A percentile compares a stretch with the other conserved stretches of the same genome.
phyloP scores from a whole-genome alignment of 30 jellyfish, hydroid and myxozoan genomes.

The Morbakka virulenta region DNA sequence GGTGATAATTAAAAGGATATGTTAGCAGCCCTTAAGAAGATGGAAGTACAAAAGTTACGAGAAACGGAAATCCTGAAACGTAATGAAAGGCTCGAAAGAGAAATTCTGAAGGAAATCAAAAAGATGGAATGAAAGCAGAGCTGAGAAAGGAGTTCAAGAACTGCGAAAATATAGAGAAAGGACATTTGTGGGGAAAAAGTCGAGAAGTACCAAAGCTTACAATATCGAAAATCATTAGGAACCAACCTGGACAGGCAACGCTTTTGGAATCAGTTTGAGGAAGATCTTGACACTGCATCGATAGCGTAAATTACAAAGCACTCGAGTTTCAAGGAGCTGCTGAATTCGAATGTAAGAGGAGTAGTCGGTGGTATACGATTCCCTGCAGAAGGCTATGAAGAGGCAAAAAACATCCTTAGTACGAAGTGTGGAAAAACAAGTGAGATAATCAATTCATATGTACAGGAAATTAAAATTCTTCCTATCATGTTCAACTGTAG shows the following conservation, averaged over 20 bases:
- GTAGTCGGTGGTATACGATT: slow-evolving; percentile 32
- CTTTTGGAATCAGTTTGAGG: slow-evolving; percentile 44
- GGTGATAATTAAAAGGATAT: too few species aligned
- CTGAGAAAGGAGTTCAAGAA: background rate
- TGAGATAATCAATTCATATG: slow-evolving; percentile 49
- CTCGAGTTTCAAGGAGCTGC: slow-evolving; percentile 52
- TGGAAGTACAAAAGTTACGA: background rate
- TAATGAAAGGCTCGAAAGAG: background rate
- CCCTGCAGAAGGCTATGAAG: slow-evolving; percentile 32
- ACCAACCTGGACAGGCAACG: slow-evolving; percentile 60
- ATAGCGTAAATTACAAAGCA: slow-evolving; percentile 27
- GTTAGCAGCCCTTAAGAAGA: background rate
- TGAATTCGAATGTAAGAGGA: slow-evolving; percentile 25
- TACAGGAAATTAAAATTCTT: slow-evolving; percentile 42
- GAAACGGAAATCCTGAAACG: background rate
- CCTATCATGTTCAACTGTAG: slow-evolving; percentile 22
- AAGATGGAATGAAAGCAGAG: background rate
- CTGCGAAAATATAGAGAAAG: background rate
- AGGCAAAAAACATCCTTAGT: slow-evolving; percentile 30
- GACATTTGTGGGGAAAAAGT: background rate
- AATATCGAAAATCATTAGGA: slow-evolving; percentile 42
- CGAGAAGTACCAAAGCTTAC: slow-evolving; percentile 35
- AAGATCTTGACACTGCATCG: slow-evolving; percentile 32
- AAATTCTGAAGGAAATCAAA: background rate
- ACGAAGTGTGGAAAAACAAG: slow-evolving; percentile 44